Conservation (phyloP, 2,888 invertebrate genomes). For the Noctua pronuba region DNA sequence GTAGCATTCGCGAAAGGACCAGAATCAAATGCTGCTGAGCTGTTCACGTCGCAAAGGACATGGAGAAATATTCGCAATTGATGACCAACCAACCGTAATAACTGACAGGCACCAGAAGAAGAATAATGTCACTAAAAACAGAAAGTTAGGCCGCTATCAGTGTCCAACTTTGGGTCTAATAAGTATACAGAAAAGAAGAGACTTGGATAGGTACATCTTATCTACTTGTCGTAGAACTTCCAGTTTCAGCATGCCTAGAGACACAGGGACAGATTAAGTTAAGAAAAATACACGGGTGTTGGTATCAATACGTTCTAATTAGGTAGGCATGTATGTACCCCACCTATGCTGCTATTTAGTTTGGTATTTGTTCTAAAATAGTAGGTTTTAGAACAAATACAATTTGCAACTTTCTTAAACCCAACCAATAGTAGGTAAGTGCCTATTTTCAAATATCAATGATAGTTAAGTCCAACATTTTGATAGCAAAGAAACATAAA, state of each 20-base stretch:
- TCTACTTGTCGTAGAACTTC: neutral
- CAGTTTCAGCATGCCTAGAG: neutral
- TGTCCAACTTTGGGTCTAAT: neutral
- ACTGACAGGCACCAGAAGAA: neutral
- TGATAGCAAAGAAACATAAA: conserved; percentile 5
- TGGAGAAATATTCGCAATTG: neutral
- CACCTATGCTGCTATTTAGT: neutral
- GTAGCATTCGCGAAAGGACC: neutral
- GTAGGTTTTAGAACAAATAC: neutral
- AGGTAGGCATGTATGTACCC: no score
- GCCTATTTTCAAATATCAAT: neutral
- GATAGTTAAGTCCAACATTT: conserved; percentile 11
- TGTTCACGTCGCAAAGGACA: neutral
- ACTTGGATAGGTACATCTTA: neutral
- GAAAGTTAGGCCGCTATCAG: neutral
- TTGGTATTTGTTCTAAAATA: neutral
- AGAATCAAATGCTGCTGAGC: neutral
- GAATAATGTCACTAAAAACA: neutral
- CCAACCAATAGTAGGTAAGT: neutral
- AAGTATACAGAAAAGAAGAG: neutral
- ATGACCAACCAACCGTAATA: neutral
- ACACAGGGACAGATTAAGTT: no score
- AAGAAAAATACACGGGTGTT: neutral
- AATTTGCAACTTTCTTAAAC: neutral
- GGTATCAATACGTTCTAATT: neutral